Evolutionary conservation across 2,888 invertebrate species (phyloP), one percentile per base, ranked within the genome.

Genomic region (Acanthacorydalis orientalis): DNA sequence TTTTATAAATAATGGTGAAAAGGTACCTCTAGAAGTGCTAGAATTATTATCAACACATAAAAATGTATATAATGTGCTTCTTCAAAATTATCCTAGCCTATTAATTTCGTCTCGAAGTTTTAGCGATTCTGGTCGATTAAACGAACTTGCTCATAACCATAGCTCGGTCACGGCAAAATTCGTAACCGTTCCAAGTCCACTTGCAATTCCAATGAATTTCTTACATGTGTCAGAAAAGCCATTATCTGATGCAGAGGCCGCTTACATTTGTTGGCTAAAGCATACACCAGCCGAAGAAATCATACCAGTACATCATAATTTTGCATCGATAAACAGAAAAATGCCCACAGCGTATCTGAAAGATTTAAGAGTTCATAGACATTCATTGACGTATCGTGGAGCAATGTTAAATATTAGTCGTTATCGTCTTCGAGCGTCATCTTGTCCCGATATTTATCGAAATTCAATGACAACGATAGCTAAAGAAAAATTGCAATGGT

Each of bases 361-460:
- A 59, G 83, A 86, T 60, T 62, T 86, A 52, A 65, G 82, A 49
- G 71, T 86, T 52, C 85, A 86, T 57, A 68, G 86, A 47, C 78
- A 84, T 57, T 85, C 85, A 41, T 68, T 89, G 47, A 87, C 87
- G 2, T 87, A 88, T 59, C 72, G 88, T 51, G 87, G 87, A 16
- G 88, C 88, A 1, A 87, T 88, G 83, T 67, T 88, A 49, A 86
- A 87, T 61, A 83, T 88, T 56, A 84, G 80, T 58, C 68, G 85
- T 44, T 87, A 87, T 64, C 70, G 85, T 43, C 69, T 88, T 44
- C 70, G 86, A 51, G 88, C 90, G 0, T 87, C 85, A 10, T 90
- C 90, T 49, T 91, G 91, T 60, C 91, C 92, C 1, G 89, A 92
- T 63, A 87, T 92, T 59, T 87, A 85, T 62, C 72, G 85, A 53